Evolutionary conservation across 2,113 vertebrate genomes (phyloP).

Genomic region (Dromaius novaehollandiae): DNA sequence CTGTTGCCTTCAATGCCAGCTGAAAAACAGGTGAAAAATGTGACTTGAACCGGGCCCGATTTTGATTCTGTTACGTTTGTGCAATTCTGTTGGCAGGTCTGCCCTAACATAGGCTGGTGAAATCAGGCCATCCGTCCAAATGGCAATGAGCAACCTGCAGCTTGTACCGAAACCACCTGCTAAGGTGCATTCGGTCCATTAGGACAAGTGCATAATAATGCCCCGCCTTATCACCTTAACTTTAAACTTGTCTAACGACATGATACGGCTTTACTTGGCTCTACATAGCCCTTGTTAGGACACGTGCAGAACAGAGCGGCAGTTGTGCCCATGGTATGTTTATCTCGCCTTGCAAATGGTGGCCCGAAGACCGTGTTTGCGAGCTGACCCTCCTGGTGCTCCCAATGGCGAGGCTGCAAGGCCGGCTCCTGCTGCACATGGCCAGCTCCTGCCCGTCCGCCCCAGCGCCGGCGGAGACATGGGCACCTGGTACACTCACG

Average conservation of each 20-base stretch:
- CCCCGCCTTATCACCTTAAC: neutral
- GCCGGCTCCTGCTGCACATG: too few relatives aligned
- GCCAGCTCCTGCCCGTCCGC: too few relatives aligned
- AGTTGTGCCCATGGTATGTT: too few relatives aligned
- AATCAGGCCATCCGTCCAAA: rapidly evolving
- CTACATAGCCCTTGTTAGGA: neutral
- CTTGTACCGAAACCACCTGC: neutral
- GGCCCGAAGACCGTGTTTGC: rapidly evolving
- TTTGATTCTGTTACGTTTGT: neutral
- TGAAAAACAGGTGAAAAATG: neutral
- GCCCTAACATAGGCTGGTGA: neutral
- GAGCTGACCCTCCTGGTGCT: rapidly evolving
- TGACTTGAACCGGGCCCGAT: neutral
- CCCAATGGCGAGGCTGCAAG: rapidly evolving
- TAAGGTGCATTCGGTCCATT: rapidly evolving
- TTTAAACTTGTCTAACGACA: neutral
- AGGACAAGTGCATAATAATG: rapidly evolving
- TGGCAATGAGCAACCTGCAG: rapidly evolving
- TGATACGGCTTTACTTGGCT: neutral
- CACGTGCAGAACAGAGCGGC: rapidly evolving
- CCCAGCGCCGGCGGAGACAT: too few relatives aligned
- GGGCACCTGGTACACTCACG: too few relatives aligned
- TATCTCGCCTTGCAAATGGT: neutral
- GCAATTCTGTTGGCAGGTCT: neutral
- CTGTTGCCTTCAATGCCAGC: neutral